Base-by-base conservation (phyloP, 2,797 vertebrate genomes). In the Fratercula arctica region DNA sequence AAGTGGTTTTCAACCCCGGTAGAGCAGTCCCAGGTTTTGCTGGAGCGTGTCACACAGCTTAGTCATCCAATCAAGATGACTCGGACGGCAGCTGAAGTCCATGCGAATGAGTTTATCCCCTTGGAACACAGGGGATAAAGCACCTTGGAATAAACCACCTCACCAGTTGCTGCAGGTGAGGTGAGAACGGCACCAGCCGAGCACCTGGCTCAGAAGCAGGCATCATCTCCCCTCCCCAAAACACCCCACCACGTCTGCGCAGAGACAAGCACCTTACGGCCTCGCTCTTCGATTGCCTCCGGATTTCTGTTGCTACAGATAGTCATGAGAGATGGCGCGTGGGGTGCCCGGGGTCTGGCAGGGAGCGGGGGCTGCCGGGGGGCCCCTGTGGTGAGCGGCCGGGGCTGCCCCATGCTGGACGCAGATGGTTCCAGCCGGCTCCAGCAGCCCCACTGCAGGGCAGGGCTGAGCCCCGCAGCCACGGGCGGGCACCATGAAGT, bases 391-490 rank as follows among this genome's bases (percentile, higher is more conserved):
- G 6, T 25, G 25, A 10, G 33, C 1, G 6, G 14, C 18, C 0
- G 1, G 45, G 45, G 45, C 28, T 74, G 28, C 15, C 28, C 33
- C 3, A 41, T 25, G 41, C 37, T 13, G 1, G 45, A 12, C 39
- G 31, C 7, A 24, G 17, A 7, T 0, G 0, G n/a, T 43, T 39
- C 57, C 41, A 26, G 25, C 10, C 2, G 2, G 17, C 21, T 57
- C 18, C n/a, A 53, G 4, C 1, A 6, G 18, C 1, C 26, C 12
- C 61, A 24, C 28, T 0, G 0, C 48, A 39, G 11, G 16, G 16
- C 51, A 11, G 4, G 1, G n/a, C 48, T 50, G 19, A 33, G 28
- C 7, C 15, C 41, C 26, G 4, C 16, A 16, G 28, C 20, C 20
- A 8, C 0, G 2, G 6, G 13, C 2, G 8, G n/a, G 21, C 3